Evolutionary conservation across 2,888 invertebrate species (phyloP).

Genomic region (Dynastes tityus): DNA sequence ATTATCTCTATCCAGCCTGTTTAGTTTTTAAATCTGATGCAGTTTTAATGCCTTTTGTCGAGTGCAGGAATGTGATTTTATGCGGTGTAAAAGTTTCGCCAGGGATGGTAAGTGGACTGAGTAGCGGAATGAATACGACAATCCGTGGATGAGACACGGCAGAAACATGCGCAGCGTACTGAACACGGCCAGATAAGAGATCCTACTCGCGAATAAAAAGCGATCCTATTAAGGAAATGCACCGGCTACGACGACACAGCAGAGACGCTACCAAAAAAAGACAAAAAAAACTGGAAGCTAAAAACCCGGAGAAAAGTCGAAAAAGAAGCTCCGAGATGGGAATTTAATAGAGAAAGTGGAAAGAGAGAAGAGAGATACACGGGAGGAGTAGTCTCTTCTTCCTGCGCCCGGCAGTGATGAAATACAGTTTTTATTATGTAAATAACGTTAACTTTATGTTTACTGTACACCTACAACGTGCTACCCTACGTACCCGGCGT

Average conservation of each 20-base stretch:
- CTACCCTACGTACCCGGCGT: not conserved
- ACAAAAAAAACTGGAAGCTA: not conserved
- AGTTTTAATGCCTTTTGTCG: constrained; percentile 66
- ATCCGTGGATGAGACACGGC: not conserved
- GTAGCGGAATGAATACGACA: constrained; percentile 27
- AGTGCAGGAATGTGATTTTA: constrained; percentile 60
- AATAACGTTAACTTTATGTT: constrained; percentile 39
- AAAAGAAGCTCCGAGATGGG: constrained; percentile 1
- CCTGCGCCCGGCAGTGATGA: constrained; percentile 1
- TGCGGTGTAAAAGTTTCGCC: constrained; percentile 53
- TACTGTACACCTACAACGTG: not conserved
- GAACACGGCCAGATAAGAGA: constrained; percentile 29
- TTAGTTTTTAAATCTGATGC: constrained; percentile 68
- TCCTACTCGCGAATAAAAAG: constrained; percentile 2
- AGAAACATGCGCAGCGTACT: constrained; percentile 13
- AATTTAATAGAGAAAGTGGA: constrained; percentile 20
- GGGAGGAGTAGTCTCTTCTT: not conserved
- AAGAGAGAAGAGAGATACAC: not conserved
- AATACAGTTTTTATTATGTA: constrained; percentile 46
- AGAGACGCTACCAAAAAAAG: not conserved
- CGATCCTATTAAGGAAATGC: constrained; percentile 36
- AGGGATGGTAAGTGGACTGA: constrained; percentile 58
- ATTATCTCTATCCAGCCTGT: constrained; percentile 66
- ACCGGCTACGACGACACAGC: not conserved
- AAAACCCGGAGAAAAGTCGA: not conserved